Evolutionary conservation across 2,888 invertebrate genomes (phyloP).

Genomic region (Drosophila barbarae): DNA sequence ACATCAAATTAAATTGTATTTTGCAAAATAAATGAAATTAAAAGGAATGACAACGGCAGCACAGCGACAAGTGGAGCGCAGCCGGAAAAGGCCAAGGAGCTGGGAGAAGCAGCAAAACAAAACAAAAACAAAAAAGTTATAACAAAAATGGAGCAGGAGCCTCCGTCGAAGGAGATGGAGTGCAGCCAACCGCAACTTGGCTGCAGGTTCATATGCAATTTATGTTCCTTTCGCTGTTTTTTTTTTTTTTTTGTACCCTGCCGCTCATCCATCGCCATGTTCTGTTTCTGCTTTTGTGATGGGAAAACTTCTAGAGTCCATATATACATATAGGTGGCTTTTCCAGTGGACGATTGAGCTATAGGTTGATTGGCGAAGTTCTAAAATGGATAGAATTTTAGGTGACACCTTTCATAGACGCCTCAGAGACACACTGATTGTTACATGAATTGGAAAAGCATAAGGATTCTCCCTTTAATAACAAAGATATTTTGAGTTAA

Average conservation of each 20-base stretch:
- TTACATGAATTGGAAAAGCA: not conserved
- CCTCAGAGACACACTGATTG: not conserved
- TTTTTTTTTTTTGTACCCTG: slow-evolving; percentile 3
- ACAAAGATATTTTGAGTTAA: no score
- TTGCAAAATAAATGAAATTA: slow-evolving; percentile 73
- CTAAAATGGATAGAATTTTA: slow-evolving; percentile 10
- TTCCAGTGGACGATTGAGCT: slow-evolving; percentile 51
- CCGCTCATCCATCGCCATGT: slow-evolving; percentile 32
- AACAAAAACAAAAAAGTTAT: slow-evolving; percentile 4
- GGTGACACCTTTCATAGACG: not conserved
- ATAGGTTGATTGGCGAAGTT: slow-evolving; percentile 23
- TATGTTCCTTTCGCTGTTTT: slow-evolving; percentile 62
- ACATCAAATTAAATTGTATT: slow-evolving; percentile 76
- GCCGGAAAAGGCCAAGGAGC: slow-evolving; percentile 32
- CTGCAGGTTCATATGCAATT: slow-evolving; percentile 65
- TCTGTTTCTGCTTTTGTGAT: slow-evolving; percentile 48
- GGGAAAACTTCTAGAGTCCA: slow-evolving; percentile 35
- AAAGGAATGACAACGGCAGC: slow-evolving; percentile 68
- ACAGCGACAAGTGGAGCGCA: slow-evolving; percentile 39
- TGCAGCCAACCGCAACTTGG: slow-evolving; percentile 48
- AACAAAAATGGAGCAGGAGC: slow-evolving; percentile 31
- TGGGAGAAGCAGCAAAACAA: slow-evolving; percentile 24
- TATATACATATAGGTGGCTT: slow-evolving; percentile 9
- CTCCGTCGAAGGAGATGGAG: slow-evolving; percentile 56
- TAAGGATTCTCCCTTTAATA: not conserved